phyloP scores from a whole-genome alignment of 1,140 invertebrate genomes.

The Colletes gigas region DNA sequence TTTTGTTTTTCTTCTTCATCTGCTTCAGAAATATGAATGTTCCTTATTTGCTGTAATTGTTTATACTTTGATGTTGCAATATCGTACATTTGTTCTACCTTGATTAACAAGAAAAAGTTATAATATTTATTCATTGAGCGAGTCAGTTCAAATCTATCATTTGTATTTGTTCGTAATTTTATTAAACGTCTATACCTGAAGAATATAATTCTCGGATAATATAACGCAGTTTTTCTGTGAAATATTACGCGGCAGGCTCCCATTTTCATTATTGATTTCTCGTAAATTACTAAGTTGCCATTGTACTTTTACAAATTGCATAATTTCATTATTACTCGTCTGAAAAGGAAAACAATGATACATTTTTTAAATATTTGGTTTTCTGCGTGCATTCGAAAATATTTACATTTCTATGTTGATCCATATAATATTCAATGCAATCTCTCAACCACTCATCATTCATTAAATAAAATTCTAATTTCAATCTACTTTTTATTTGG shows the following conservation, averaged over 20 bases:
- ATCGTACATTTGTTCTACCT: slow-evolving; percentile 83
- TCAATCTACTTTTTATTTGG: slow-evolving; percentile 58
- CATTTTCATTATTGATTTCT: slow-evolving; percentile 81
- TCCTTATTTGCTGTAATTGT: slow-evolving; percentile 85
- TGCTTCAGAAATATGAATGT: slow-evolving; percentile 81
- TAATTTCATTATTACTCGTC: slow-evolving; percentile 50
- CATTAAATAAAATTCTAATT: slow-evolving; percentile 62
- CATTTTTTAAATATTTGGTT: slow-evolving; percentile 1
- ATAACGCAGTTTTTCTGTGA: slow-evolving; percentile 72
- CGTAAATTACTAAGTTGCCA: slow-evolving; percentile 85
- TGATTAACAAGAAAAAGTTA: background rate
- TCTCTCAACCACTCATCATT: slow-evolving; percentile 72
- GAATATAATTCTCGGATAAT: slow-evolving; percentile 81
- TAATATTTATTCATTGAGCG: background rate
- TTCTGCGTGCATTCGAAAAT: background rate
- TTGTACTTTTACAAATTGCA: slow-evolving; percentile 81
- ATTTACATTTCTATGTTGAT: slow-evolving; percentile 34
- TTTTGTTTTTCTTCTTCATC: slow-evolving; percentile 79
- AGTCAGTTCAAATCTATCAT: too few relatives aligned
- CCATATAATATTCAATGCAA: slow-evolving; percentile 71
- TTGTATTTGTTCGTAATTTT: background rate
- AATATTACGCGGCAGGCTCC: slow-evolving; percentile 82
- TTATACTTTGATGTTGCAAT: slow-evolving; percentile 84
- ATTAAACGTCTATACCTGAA: slow-evolving; percentile 81
- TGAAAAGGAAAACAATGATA: slow-evolving; percentile 29